These are phyloP conservation scores for Ibidorhyncha struthersii DNA, from an alignment of 2,113 vertebrate genomes.

Conservation along the genomic window DNA sequence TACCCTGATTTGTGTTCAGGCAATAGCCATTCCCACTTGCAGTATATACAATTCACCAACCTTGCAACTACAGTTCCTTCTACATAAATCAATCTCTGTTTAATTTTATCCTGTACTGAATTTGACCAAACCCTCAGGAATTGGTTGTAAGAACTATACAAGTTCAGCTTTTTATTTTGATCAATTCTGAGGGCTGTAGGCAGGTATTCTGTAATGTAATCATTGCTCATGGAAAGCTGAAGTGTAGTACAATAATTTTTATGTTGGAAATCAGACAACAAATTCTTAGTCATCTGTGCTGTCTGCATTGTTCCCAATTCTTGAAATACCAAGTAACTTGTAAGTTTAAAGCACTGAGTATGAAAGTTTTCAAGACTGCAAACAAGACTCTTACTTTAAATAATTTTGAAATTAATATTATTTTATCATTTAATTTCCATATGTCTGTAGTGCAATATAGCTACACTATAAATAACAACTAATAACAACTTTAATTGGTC, in stretches of 20 bases:
- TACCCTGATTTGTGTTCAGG: conserved; percentile 24
- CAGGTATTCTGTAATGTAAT: not conserved
- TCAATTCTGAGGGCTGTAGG: conserved; percentile 56
- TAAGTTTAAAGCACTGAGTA: not conserved
- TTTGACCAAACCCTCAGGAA: conserved; percentile 57
- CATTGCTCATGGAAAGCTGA: not conserved
- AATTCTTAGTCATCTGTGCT: not conserved
- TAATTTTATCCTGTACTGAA: conserved; percentile 32
- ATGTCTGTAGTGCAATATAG: not conserved
- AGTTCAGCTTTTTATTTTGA: conserved; percentile 40
- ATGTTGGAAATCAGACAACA: not conserved
- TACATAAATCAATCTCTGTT: conserved; percentile 40
- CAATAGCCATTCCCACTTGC: not conserved
- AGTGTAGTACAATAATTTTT: not conserved
- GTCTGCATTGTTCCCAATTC: not conserved
- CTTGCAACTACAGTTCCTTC: not conserved
- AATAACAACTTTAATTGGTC: not conserved
- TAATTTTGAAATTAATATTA: not conserved
- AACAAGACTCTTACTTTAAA: not conserved
- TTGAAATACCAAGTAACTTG: not conserved
- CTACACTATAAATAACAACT: not conserved
- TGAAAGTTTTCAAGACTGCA: not conserved
- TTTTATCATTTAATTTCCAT: not conserved
- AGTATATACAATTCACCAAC: not conserved
- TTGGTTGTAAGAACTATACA: conserved; percentile 3